Conservation (phyloP, 2,888 invertebrate genomes). For the Epinotia demarniana region DNA sequence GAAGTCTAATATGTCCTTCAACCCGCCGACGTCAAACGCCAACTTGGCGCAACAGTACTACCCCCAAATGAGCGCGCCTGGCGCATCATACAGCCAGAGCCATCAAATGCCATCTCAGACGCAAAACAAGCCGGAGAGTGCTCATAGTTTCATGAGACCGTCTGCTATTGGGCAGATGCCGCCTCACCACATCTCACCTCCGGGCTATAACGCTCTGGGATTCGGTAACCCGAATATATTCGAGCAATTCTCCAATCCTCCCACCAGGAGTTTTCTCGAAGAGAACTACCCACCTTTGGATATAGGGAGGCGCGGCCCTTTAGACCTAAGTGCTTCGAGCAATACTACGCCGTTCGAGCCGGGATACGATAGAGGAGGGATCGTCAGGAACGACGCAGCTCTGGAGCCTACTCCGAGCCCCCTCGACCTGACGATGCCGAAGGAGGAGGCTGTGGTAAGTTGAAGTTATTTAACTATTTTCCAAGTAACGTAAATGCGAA, state of each 20-base stretch:
- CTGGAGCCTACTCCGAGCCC: not conserved
- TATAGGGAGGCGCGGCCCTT: conserved; percentile 39
- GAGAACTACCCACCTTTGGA: conserved; percentile 62
- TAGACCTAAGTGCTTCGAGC: conserved; percentile 4
- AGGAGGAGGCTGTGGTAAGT: conserved; percentile 31
- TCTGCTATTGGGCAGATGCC: conserved; percentile 68
- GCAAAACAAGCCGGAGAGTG: conserved; percentile 44
- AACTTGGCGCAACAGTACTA: not conserved
- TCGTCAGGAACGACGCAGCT: not conserved
- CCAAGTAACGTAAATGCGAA: not conserved
- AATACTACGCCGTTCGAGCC: not conserved
- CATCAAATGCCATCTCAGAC: conserved; percentile 43
- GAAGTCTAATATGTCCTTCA: not conserved
- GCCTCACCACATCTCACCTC: conserved; percentile 65
- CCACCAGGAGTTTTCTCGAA: conserved; percentile 32
- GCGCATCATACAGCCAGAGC: conserved; percentile 55
- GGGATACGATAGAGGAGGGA: conserved; percentile 37
- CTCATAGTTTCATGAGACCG: conserved; percentile 59
- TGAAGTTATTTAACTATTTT: not conserved
- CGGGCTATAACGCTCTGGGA: conserved; percentile 70
- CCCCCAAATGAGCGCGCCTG: conserved; percentile 24
- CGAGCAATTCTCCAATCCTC: conserved; percentile 56
- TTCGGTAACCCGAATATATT: conserved; percentile 57
- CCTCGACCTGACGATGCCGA: not conserved
- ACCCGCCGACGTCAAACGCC: conserved; percentile 5